Conservation (phyloP, 2,888 invertebrate species). For the Ectobius pallidus region DNA sequence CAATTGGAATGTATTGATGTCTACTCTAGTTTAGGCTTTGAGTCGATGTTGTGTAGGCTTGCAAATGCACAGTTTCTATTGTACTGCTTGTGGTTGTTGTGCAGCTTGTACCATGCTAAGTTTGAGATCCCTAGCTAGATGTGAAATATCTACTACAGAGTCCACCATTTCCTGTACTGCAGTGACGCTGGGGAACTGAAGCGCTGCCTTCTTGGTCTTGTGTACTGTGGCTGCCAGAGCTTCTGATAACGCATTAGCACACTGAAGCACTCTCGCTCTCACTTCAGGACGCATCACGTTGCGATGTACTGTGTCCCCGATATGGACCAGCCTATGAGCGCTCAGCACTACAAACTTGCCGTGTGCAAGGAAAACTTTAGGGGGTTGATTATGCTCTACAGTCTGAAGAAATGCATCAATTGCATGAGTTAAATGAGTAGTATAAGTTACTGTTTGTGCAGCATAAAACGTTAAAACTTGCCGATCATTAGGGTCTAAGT, state of each 20-base stretch:
- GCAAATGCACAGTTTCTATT: background rate
- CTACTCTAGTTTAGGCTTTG: slow-evolving; percentile 6
- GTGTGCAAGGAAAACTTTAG: slow-evolving; percentile 88
- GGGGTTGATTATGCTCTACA: slow-evolving; percentile 92
- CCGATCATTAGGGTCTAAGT: slow-evolving; percentile 76
- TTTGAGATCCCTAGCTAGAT: slow-evolving; percentile 81
- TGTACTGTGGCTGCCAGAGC: slow-evolving; percentile 82
- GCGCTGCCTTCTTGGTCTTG: slow-evolving; percentile 89
- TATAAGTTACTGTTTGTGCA: slow-evolving; percentile 84
- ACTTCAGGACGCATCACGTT: slow-evolving; percentile 78
- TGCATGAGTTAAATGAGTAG: slow-evolving; percentile 82
- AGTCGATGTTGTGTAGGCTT: slow-evolving; percentile 4
- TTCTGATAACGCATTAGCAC: slow-evolving; percentile 81
- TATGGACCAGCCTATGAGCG: slow-evolving; percentile 91
- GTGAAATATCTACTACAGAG: slow-evolving; percentile 84
- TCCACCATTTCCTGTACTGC: slow-evolving; percentile 95
- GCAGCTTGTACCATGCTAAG: slow-evolving; percentile 40
- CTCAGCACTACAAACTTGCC: slow-evolving; percentile 94
- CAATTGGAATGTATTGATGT: slow-evolving; percentile 19
- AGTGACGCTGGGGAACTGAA: slow-evolving; percentile 88
- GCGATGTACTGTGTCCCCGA: slow-evolving; percentile 91
- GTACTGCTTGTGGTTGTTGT: slow-evolving; percentile 13
- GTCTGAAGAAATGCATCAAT: slow-evolving; percentile 92
- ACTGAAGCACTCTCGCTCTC: slow-evolving; percentile 73
- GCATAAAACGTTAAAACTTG: slow-evolving; percentile 87